Conservation (phyloP, 1,140 invertebrate genomes). For the Holotrichia oblita region DNA sequence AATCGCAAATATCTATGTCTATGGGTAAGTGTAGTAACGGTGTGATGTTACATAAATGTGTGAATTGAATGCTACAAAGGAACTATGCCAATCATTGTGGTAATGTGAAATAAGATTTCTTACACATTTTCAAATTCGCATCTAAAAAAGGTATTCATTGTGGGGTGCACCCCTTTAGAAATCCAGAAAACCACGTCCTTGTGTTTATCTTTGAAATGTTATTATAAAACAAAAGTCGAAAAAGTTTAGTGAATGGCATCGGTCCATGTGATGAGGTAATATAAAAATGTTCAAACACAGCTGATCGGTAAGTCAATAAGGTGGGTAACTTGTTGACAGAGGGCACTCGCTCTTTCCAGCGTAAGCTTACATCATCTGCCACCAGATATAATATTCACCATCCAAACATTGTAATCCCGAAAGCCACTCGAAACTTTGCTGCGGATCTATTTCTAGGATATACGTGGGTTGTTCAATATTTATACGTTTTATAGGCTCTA, state of each 20-base stretch:
- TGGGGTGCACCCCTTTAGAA: too few species aligned
- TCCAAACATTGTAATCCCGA: slow-evolving; percentile 36
- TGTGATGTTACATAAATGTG: too few species aligned
- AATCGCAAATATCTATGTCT: too few species aligned
- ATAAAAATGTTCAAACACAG: slow-evolving; percentile 51
- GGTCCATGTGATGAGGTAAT: slow-evolving; percentile 51
- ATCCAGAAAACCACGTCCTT: background rate
- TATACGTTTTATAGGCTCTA: too few species aligned
- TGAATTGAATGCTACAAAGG: too few species aligned
- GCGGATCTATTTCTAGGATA: background rate
- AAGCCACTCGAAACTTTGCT: slow-evolving; percentile 24
- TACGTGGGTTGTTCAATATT: background rate
- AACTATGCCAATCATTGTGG: too few species aligned
- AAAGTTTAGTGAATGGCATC: slow-evolving; percentile 40
- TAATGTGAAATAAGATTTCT: too few species aligned
- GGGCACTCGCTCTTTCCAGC: slow-evolving; percentile 41
- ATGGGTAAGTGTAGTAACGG: too few species aligned
- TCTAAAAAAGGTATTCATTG: too few species aligned
- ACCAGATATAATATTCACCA: slow-evolving; percentile 34
- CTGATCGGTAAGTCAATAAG: slow-evolving; percentile 53
- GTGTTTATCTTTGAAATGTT: background rate
- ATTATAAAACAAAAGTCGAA: slow-evolving; percentile 18
- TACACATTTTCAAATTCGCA: too few species aligned
- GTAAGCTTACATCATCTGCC: slow-evolving; percentile 40
- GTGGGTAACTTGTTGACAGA: slow-evolving; percentile 52